phyloP scores from a whole-genome alignment of 2,113 vertebrate genomes.

The Struthidea cinerea region DNA sequence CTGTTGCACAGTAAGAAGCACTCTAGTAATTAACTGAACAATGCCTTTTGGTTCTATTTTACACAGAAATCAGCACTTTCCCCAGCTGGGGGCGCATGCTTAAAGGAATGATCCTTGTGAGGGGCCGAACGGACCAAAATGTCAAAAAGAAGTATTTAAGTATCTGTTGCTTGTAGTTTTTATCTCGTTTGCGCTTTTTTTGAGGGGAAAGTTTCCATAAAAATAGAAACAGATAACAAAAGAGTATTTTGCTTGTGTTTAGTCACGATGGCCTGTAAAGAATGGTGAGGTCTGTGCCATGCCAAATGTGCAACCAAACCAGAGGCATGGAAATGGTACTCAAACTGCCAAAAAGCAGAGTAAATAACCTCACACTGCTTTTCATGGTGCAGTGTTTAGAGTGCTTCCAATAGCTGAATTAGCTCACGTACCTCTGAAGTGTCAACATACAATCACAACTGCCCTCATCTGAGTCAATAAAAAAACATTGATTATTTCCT shows the following conservation, averaged over 20 bases:
- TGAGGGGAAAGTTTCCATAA: neutral
- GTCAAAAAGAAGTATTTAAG: neutral
- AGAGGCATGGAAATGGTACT: neutral
- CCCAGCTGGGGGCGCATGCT: neutral
- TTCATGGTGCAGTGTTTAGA: neutral
- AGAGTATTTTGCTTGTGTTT: neutral
- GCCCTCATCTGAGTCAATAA: slow-evolving; percentile 6
- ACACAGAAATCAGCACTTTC: neutral
- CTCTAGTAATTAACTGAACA: neutral
- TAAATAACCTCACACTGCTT: neutral
- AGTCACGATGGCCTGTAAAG: neutral
- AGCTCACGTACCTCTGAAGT: neutral
- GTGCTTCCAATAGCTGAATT: neutral
- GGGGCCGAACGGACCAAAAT: neutral
- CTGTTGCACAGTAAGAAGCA: neutral
- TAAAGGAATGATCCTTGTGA: neutral
- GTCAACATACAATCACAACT: slow-evolving; percentile 13
- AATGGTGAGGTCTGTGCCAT: neutral
- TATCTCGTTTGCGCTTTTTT: neutral
- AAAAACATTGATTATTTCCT: slow-evolving; percentile 10
- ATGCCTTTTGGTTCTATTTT: neutral
- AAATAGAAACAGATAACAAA: neutral
- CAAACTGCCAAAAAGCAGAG: neutral
- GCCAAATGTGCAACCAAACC: neutral
- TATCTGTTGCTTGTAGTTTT: neutral